Percentiles rank a stretch among this genome's conserved stretches.
phyloP scores from a whole-genome alignment of 2,113 vertebrate species.

The Tor tambroides region DNA sequence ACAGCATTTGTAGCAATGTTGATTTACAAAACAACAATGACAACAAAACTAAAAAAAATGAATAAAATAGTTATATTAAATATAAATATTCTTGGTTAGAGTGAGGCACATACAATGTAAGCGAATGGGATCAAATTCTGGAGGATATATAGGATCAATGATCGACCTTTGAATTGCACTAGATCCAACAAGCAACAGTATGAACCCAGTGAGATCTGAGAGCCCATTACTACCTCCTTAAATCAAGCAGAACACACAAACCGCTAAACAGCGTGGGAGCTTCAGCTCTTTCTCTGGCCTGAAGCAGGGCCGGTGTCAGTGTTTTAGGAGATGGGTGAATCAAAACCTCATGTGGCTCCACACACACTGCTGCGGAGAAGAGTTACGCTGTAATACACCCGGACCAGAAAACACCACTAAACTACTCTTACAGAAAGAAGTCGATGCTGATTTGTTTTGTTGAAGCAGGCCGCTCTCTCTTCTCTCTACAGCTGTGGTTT shows the following conservation, averaged over 20 bases:
- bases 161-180: background rate
- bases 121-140: background rate
- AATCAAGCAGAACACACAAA: no score
- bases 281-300: no score
- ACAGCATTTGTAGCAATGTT: background rate
- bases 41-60: no score
- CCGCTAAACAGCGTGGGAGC: no score
- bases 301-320: no score
- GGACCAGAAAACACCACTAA: background rate
- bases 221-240: background rate
- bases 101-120: no score
- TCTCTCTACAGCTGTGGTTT: constrained; percentile 88
- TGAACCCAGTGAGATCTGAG: background rate
- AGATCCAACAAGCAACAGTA: background rate
- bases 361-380: constrained; percentile 17
- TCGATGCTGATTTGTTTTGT: background rate
- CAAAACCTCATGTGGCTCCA: constrained; percentile 48
- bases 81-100: background rate
- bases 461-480: background rate
- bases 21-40: background rate
- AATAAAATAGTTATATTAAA: background rate
- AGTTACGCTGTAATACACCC: background rate
- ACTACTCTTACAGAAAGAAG: background rate
- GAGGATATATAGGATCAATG: background rate
- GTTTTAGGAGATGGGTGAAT: background rate